Evolutionary conservation across 92 coral and sea anemone species (phyloP).

Genomic region (Ricordea florida): DNA sequence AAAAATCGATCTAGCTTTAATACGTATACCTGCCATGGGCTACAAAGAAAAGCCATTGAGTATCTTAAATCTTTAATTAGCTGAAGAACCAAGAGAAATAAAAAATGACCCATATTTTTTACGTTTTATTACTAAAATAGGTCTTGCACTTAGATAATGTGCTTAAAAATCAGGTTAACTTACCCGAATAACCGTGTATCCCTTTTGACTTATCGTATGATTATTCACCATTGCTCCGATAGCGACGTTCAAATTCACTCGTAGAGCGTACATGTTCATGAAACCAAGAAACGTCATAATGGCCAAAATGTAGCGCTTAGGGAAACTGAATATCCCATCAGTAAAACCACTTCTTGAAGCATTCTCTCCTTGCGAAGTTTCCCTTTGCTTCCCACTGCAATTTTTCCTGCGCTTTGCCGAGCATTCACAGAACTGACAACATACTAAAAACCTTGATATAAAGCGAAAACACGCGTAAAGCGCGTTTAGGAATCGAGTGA

Average conservation of each 20-base stretch:
- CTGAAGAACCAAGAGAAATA: background rate
- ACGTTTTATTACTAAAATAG: background rate
- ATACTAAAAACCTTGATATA: constrained; percentile 75
- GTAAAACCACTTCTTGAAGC: background rate
- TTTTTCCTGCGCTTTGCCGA: constrained; percentile 27
- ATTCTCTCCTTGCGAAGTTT: background rate
- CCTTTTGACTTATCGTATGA: constrained; percentile 72
- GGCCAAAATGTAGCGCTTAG: constrained; percentile 80
- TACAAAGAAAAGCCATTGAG: background rate
- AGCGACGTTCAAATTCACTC: constrained; percentile 85
- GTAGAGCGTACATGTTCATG: constrained; percentile 82
- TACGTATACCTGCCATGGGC: background rate
- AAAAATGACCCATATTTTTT: background rate
- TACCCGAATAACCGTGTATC: constrained; percentile 68
- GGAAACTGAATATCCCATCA: constrained; percentile 49
- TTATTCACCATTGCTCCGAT: constrained; percentile 91
- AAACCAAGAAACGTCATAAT: constrained; percentile 89
- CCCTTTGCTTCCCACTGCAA: background rate
- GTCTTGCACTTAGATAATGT: background rate
- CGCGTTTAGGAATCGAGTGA: constrained; percentile 76
- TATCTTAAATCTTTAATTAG: constrained; percentile 16
- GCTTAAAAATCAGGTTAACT: background rate
- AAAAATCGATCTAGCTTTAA: too few relatives aligned
- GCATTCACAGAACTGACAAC: constrained; percentile 84
- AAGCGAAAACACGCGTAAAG: constrained; percentile 82